phyloP scores from a whole-genome alignment of 2,113 vertebrate species.

The Epinephelus moara region DNA sequence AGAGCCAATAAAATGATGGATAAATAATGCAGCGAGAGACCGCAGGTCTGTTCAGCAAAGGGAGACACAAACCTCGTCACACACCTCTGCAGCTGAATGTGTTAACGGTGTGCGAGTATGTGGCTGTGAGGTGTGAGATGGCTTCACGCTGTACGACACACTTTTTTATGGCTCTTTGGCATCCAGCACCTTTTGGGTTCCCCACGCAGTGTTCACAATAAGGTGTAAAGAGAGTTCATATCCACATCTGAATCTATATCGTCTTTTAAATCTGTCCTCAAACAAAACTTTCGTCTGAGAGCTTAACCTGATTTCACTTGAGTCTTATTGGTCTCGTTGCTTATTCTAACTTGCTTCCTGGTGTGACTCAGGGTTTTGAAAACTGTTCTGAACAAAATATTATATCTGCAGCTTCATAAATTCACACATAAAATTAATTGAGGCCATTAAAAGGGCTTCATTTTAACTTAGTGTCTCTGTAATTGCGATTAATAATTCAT shows the following conservation, averaged over 20 bases:
- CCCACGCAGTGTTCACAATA: slow-evolving; percentile 21
- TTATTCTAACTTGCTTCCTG: neutral
- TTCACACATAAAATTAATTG: neutral
- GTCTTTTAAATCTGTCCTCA: neutral
- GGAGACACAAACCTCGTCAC: neutral
- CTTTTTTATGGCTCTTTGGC: slow-evolving; percentile 42
- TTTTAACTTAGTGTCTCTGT: neutral
- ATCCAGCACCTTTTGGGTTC: slow-evolving; percentile 21
- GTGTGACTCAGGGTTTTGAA: neutral
- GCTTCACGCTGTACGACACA: slow-evolving; percentile 38
- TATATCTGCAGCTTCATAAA: neutral
- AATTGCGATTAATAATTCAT: neutral
- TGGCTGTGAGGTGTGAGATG: slow-evolving; percentile 63
- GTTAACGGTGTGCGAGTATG: slow-evolving; percentile 56
- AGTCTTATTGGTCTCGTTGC: neutral
- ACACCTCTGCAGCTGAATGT: slow-evolving; percentile 44
- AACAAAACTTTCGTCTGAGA: neutral
- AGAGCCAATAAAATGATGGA: slow-evolving; percentile 18
- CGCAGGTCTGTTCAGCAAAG: neutral
- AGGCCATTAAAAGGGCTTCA: neutral
- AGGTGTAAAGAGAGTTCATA: slow-evolving; percentile 17
- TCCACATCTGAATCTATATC: neutral
- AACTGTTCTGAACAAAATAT: neutral
- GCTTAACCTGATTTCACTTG: neutral
- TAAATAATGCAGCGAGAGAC: slow-evolving; percentile 47